phyloP scores from a whole-genome alignment of 2,113 vertebrate species.

The Ciconia boyciana region DNA sequence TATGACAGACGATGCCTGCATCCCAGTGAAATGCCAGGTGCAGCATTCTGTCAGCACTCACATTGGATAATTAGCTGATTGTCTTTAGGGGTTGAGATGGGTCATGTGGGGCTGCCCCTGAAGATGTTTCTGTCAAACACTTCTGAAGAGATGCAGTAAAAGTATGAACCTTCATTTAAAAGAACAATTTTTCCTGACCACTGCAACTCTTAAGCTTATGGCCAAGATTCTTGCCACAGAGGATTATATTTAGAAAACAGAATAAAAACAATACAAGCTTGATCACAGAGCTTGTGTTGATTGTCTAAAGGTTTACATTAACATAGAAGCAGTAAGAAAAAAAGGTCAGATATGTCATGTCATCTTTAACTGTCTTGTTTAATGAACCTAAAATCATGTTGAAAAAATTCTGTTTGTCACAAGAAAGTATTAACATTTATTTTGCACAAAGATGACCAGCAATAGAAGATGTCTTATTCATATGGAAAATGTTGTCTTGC shows the following conservation, averaged over 20 bases:
- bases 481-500: not conserved
- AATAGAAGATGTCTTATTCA: not conserved
- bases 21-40: not conserved
- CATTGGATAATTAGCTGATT: not conserved
- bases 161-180: not conserved
- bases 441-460: not conserved
- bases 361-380: not conserved
- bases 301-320: not conserved
- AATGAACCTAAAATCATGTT: not conserved
- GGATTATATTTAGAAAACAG: not conserved
- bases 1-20: fast-evolving
- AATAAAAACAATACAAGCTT: not conserved
- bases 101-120: fast-evolving
- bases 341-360: not conserved
- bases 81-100: not conserved
- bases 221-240: not conserved
- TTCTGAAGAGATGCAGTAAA: not conserved
- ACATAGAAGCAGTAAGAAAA: not conserved
- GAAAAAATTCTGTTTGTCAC: not conserved
- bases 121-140: not conserved
- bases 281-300: not conserved
- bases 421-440: not conserved
- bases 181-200: not conserved
- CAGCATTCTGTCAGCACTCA: not conserved
- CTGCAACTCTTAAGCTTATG: not conserved